Evolutionary conservation across 2,113 vertebrate species (phyloP).

Genomic region (Stomatorhinus ivindoensis): DNA sequence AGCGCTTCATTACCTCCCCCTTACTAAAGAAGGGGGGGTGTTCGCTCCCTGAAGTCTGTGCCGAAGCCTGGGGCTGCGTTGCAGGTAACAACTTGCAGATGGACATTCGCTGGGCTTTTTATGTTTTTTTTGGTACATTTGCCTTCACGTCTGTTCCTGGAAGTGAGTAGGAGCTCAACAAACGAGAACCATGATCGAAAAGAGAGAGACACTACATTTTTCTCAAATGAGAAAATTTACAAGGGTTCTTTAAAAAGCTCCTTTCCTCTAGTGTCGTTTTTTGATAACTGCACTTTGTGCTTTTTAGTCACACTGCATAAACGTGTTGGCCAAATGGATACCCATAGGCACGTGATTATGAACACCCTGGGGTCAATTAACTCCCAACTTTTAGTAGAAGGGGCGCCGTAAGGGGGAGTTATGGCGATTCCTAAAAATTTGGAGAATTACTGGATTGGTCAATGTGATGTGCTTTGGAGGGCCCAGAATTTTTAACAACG

Average conservation of each 20-base stretch:
- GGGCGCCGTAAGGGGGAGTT: too few relatives aligned
- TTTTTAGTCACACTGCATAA: background rate
- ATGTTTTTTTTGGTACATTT: background rate
- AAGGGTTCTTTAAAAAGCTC: background rate
- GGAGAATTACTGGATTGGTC: too few relatives aligned
- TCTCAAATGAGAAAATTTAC: background rate
- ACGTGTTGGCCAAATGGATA: background rate
- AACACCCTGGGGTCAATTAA: background rate
- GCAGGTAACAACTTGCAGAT: conserved; percentile 38
- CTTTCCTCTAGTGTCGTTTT: background rate
- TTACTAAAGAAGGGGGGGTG: conserved; percentile 20
- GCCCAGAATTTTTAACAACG: too few relatives aligned
- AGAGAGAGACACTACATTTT: background rate
- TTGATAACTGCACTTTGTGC: background rate
- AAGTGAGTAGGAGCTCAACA: background rate
- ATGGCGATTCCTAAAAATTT: too few relatives aligned
- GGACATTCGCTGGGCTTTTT: background rate
- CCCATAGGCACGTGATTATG: background rate
- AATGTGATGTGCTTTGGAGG: too few relatives aligned
- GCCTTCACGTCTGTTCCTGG: conserved; percentile 15
- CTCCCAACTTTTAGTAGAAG: background rate
- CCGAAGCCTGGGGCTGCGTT: conserved; percentile 16
- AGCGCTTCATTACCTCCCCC: conserved; percentile 15
- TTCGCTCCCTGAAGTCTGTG: conserved; percentile 22
- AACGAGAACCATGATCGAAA: background rate